phyloP scores from a whole-genome alignment of 2,113 vertebrate genomes.

The Myocastor coypus region DNA sequence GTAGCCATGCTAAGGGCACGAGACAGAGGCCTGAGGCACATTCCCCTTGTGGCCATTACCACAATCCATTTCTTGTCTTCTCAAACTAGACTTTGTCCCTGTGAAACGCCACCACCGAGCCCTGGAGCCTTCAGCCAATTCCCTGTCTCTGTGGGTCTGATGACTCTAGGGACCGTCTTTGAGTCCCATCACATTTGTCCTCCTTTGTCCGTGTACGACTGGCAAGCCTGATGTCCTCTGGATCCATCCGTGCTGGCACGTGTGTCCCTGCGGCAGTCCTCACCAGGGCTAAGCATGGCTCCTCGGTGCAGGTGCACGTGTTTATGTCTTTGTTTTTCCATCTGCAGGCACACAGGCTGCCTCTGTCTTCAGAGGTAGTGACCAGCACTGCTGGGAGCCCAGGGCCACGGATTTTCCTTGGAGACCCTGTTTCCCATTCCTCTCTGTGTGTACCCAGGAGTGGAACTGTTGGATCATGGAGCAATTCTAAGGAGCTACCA shows the following conservation, averaged over 20 bases:
- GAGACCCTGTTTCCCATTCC: neutral
- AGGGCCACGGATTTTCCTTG: no score
- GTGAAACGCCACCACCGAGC: neutral
- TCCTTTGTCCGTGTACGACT: neutral
- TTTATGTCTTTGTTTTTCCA: fast-evolving
- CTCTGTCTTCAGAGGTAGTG: neutral
- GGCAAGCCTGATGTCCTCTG: neutral
- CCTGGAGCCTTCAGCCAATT: neutral
- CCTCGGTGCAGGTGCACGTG: fast-evolving
- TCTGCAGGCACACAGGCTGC: fast-evolving
- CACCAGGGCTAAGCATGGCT: neutral
- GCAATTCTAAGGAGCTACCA: neutral
- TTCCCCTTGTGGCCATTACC: neutral
- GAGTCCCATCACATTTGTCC: neutral
- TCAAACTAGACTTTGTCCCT: fast-evolving
- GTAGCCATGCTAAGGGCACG: neutral
- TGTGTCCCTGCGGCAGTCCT: neutral
- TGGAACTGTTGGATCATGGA: neutral
- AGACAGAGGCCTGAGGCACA: fast-evolving
- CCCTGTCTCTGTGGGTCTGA: neutral
- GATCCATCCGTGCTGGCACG: neutral
- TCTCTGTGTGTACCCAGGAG: fast-evolving
- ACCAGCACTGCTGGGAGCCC: neutral
- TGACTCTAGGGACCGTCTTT: neutral
- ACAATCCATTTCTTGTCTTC: neutral